These are phyloP conservation scores for Zaprionus ornatus DNA, from an alignment of 1,140 invertebrate genomes.

Conservation along the genomic window DNA sequence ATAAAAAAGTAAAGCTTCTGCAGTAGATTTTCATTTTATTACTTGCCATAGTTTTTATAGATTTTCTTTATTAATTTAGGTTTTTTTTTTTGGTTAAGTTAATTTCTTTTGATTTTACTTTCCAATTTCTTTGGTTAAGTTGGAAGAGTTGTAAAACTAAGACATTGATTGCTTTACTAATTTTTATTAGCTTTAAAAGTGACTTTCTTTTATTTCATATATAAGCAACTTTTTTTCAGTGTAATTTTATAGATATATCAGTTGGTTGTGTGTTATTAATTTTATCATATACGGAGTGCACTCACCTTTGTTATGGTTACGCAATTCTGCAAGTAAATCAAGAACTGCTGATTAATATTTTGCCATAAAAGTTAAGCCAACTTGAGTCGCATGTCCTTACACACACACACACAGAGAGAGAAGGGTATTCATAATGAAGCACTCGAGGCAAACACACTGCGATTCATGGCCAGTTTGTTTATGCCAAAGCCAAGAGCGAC, in stretches of 20 bases:
- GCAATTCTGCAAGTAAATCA: slow-evolving; percentile 53
- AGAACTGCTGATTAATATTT: slow-evolving; percentile 43
- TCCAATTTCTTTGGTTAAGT: not conserved
- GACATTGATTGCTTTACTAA: no score
- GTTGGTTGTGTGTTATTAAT: not conserved
- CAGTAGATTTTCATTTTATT: slow-evolving; percentile 1
- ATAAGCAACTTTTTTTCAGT: not conserved
- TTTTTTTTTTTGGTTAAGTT: not conserved
- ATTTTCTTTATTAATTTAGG: not conserved
- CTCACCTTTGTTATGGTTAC: slow-evolving; percentile 65
- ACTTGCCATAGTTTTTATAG: not conserved
- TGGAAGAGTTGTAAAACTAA: no score
- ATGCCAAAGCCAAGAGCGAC: slow-evolving; percentile 44
- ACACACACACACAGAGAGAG: not conserved
- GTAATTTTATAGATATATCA: not conserved
- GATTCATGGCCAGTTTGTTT: slow-evolving; percentile 39
- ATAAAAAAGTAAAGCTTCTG: slow-evolving; percentile 25
- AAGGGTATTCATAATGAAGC: slow-evolving; percentile 9
- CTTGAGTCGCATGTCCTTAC: not conserved
- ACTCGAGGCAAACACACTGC: slow-evolving; percentile 5
- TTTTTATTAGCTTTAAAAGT: not conserved
- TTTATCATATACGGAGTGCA: not conserved
- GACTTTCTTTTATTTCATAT: not conserved
- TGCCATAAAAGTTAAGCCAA: slow-evolving; percentile 25
- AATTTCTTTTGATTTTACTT: not conserved